A percentile compares a stretch with the other conserved stretches of the same genome.
Evolutionary conservation across 2,113 vertebrate species (phyloP).

Genomic region (Nothocercus nigrocapillus): DNA sequence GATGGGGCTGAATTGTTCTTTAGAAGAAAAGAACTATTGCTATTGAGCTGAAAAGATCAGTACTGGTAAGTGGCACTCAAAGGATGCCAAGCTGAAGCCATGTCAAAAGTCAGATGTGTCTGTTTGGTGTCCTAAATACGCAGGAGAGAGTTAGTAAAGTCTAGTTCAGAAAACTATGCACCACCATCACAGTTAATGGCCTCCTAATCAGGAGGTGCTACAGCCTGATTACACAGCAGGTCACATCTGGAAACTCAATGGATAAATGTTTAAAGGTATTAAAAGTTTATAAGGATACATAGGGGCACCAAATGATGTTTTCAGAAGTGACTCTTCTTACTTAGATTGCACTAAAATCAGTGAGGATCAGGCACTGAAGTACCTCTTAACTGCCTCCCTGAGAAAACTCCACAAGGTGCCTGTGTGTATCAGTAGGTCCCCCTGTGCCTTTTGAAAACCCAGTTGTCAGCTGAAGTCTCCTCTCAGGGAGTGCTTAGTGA

Average conservation of each 20-base stretch:
- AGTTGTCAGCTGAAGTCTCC: neutral
- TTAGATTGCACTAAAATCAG: slow-evolving; percentile 11
- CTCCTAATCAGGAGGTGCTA: neutral
- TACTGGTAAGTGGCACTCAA: neutral
- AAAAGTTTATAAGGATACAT: neutral
- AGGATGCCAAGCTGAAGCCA: neutral
- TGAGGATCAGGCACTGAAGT: neutral
- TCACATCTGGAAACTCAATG: neutral
- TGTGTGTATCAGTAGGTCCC: neutral
- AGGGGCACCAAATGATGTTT: neutral
- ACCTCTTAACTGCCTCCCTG: neutral
- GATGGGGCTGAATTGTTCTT: neutral
- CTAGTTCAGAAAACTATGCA: neutral
- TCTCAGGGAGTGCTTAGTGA: accelerated
- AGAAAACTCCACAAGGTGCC: neutral
- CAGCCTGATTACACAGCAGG: neutral
- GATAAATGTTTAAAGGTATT: slow-evolving; percentile 34
- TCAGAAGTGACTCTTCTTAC: neutral
- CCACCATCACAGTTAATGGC: neutral
- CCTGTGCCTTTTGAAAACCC: neutral
- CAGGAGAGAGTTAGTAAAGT: neutral
- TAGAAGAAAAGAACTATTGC: neutral
- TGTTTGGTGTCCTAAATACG: neutral
- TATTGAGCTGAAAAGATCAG: neutral
- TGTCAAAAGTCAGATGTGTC: neutral